Percentiles rank a stretch among this genome's conserved stretches.
These are phyloP conservation scores for Orestias chungarensis DNA, from an alignment of 2,797 vertebrate species.

Conservation along the genomic window DNA sequence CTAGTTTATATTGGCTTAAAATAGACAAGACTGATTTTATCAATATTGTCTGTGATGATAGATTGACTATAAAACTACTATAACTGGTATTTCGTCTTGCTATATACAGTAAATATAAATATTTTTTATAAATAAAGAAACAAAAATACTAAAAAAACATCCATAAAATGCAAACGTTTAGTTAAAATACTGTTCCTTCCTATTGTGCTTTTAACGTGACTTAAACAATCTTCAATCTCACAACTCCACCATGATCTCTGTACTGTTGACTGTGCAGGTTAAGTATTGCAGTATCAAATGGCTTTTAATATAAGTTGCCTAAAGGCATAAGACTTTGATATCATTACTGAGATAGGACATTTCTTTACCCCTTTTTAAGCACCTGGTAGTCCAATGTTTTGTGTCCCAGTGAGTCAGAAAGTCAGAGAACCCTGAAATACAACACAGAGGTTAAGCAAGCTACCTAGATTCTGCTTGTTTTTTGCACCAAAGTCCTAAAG, in stretches of 20 bases:
- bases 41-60: neutral
- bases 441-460: constrained; percentile 44
- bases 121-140: constrained; percentile 17
- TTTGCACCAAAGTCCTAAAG: constrained; percentile 49
- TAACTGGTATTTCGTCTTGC: constrained; percentile 21
- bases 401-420: constrained; percentile 21
- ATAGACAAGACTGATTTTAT: constrained; percentile 14
- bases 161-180: constrained; percentile 43
- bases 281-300: constrained; percentile 54
- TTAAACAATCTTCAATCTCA: constrained; percentile 47
- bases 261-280: constrained; percentile 37
- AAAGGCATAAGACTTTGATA: constrained; percentile 14
- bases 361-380: constrained; percentile 3
- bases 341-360: constrained; percentile 11
- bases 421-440: constrained; percentile 29
- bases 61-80: constrained; percentile 7
- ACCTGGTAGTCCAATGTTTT: constrained; percentile 8
- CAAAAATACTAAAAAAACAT: constrained; percentile 63
- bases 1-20: neutral
- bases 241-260: constrained; percentile 42
- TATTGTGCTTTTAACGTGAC: constrained; percentile 53
- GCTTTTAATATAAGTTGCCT: constrained; percentile 56
- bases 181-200: constrained; percentile 53
- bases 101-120: constrained; percentile 1
- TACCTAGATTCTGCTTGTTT: constrained; percentile 40